Evolutionary conservation across 2,113 vertebrate genomes (phyloP).

Genomic region (Gymnocephalus cernua): DNA sequence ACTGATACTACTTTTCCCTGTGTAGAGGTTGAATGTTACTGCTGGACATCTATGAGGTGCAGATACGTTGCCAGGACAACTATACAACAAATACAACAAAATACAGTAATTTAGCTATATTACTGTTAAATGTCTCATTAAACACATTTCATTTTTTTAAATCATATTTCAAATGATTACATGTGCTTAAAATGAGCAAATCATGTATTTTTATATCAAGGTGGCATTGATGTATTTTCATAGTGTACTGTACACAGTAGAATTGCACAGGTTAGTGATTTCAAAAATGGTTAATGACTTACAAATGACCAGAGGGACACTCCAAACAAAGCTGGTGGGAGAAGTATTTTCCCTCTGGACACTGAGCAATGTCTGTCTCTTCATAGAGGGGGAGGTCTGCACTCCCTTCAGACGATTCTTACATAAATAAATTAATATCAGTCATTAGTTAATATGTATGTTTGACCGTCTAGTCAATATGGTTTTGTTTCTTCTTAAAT

Average conservation of each 20-base stretch:
- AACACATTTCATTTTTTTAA: not conserved
- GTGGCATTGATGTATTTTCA: not conserved
- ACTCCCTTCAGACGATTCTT: conserved; percentile 62
- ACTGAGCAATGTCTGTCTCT: conserved; percentile 66
- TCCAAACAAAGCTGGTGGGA: conserved; percentile 83
- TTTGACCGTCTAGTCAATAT: not conserved
- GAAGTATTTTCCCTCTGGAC: conserved; percentile 83
- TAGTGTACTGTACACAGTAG: not conserved
- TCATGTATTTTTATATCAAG: not conserved
- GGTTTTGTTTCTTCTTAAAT: not conserved
- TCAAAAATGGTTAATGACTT: conserved; percentile 69
- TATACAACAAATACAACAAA: conserved; percentile 52
- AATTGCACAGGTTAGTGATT: not conserved
- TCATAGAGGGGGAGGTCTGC: conserved; percentile 29
- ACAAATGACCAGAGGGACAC: conserved; percentile 88
- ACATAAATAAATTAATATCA: not conserved
- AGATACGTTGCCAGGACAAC: conserved; percentile 83
- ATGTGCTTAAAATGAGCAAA: not conserved
- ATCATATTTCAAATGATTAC: not conserved
- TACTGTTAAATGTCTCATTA: not conserved
- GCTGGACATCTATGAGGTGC: conserved; percentile 81
- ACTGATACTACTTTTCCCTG: conserved; percentile 72
- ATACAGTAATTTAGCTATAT: not conserved
- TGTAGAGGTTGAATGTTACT: conserved; percentile 83
- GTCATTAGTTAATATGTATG: conserved; percentile 1